A percentile compares a stretch with the other conserved stretches of the same genome.
These are phyloP conservation scores for Acleris sparsana DNA, from an alignment of 2,888 invertebrate species.

Conservation along the genomic window DNA sequence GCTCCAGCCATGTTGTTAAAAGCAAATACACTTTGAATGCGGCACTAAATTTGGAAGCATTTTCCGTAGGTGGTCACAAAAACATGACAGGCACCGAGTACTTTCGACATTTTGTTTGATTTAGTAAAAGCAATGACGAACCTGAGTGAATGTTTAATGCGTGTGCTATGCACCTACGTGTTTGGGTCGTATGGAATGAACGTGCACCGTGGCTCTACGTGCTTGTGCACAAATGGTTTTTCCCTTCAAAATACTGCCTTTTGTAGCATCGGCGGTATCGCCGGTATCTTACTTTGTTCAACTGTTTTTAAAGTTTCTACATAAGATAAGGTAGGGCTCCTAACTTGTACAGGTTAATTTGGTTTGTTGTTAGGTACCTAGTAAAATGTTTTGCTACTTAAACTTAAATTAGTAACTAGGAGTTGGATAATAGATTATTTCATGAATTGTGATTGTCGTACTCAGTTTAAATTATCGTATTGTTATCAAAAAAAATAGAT, in stretches of 20 bases:
- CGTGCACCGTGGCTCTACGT: conserved; percentile 23
- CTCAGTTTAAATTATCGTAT: no score
- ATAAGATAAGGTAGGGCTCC: no score
- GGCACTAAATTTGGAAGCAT: conserved; percentile 6
- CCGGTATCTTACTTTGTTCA: background rate
- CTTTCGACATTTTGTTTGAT: conserved; percentile 52
- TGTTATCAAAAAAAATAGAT: no score
- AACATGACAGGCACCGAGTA: conserved; percentile 46
- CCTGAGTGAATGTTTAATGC: conserved; percentile 34
- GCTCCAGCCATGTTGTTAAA: no score
- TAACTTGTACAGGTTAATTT: no score
- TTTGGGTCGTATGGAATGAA: conserved; percentile 17
- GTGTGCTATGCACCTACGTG: conserved; percentile 33
- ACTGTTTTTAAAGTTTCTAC: background rate
- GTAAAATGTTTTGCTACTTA: no score
- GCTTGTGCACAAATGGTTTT: conserved; percentile 23
- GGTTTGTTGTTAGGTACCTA: no score
- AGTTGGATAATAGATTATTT: no score
- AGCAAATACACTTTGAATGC: conserved; percentile 21
- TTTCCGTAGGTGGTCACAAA: conserved; percentile 42
- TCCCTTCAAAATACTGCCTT: conserved; percentile 23
- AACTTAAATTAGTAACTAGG: no score
- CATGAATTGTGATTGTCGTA: no score
- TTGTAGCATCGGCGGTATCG: conserved; percentile 9
- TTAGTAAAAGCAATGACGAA: conserved; percentile 49